Evolutionary conservation across 2,888 invertebrate species (phyloP).

Genomic region (Cantharis flavilabris): DNA sequence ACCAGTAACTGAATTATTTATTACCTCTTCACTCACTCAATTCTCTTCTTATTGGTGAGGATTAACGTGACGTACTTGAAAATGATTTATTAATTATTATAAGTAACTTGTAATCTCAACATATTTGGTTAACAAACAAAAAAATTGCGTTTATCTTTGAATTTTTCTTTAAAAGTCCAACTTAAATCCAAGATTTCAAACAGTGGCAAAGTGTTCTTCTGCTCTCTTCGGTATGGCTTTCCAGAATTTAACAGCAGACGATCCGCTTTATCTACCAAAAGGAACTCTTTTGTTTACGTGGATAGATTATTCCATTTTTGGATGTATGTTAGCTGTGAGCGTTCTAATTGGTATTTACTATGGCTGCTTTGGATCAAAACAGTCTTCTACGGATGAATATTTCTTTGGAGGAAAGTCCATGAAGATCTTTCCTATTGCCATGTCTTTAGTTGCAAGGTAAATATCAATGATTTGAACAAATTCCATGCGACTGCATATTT

Average conservation of each 20-base stretch:
- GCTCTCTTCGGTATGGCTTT: neutral
- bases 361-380: constrained; percentile 61
- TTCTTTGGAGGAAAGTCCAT: constrained; percentile 72
- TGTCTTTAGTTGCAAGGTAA: constrained; percentile 72
- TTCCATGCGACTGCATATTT: neutral
- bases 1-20: no score
- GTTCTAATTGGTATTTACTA: constrained; percentile 50
- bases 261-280: neutral
- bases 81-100: neutral
- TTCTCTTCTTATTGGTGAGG: no score
- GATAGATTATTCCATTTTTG: constrained; percentile 40
- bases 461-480: neutral
- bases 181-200: neutral
- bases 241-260: neutral
- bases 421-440: constrained; percentile 70
- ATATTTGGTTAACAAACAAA: neutral
- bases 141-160: neutral
- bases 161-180: neutral
- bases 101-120: neutral
- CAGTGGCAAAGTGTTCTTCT: neutral
- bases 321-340: constrained; percentile 49
- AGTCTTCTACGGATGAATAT: constrained; percentile 68
- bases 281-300: constrained; percentile 15
- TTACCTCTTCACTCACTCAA: no score
- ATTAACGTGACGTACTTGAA: neutral